Conservation (phyloP, 2,888 invertebrate species). For the Drosophila kambysellisi region DNA sequence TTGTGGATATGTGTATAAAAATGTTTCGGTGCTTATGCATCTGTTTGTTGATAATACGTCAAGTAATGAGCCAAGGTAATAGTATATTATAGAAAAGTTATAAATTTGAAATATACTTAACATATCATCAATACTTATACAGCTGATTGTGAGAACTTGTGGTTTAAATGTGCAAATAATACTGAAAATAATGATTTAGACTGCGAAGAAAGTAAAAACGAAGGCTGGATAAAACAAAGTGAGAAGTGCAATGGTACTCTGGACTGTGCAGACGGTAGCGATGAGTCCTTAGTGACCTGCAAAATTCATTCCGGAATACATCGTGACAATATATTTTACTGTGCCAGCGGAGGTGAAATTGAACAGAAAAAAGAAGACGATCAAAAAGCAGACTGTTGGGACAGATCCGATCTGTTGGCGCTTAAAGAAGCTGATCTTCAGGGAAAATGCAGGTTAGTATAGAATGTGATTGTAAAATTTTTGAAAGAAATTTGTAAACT, state of each 20-base stretch:
- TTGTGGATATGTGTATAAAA: background rate
- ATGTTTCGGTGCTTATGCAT: conserved; percentile 9
- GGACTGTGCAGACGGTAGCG: conserved; percentile 33
- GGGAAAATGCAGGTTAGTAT: conserved; percentile 1
- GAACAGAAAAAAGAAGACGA: background rate
- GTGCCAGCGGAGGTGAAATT: conserved; percentile 22
- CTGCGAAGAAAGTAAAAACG: background rate
- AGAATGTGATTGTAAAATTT: background rate
- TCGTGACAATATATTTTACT: background rate
- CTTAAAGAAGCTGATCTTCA: fast-evolving
- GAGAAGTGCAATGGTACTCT: conserved; percentile 1
- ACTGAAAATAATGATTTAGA: background rate
- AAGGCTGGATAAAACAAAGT: background rate
- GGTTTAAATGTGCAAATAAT: conserved; percentile 7
- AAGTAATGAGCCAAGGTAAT: background rate
- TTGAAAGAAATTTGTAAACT: background rate
- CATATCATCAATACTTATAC: background rate
- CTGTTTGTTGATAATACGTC: conserved; percentile 3
- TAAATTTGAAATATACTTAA: background rate
- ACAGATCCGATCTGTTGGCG: conserved; percentile 22
- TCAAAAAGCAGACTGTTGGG: conserved; percentile 6
- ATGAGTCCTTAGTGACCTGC: conserved; percentile 19
- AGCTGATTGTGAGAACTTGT: background rate
- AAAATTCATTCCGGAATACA: conserved; percentile 5
- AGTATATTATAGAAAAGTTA: background rate